phyloP scores from a whole-genome alignment of 2,113 vertebrate genomes.

The Desmodus rotundus region DNA sequence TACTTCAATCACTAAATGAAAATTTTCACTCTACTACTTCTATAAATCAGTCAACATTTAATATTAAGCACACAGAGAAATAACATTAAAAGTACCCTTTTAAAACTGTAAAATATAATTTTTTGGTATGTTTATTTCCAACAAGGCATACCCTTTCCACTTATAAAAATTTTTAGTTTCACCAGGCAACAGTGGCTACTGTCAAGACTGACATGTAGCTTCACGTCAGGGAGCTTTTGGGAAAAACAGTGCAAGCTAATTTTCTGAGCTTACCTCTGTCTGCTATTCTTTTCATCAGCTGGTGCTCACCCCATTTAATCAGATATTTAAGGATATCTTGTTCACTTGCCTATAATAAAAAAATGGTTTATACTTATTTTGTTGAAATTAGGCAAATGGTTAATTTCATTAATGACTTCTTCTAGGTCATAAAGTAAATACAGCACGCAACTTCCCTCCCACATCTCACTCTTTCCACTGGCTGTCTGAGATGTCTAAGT shows the following conservation, averaged over 20 bases:
- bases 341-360: conserved; percentile 92
- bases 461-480: neutral
- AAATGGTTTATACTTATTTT: conserved; percentile 42
- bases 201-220: neutral
- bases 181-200: neutral
- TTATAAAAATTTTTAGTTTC: neutral
- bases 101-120: neutral
- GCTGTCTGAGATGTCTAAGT: neutral
- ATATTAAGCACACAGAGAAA: neutral
- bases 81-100: neutral
- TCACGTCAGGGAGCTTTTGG: neutral
- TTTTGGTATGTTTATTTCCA: neutral
- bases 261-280: conserved; percentile 91
- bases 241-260: neutral
- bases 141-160: neutral
- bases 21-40: neutral
- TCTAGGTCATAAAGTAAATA: neutral
- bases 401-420: conserved; percentile 6
- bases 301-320: conserved; percentile 98
- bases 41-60: neutral
- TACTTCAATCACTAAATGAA: neutral
- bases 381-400: conserved; percentile 1
- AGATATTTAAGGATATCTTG: conserved; percentile 99
- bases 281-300: conserved; percentile 98
- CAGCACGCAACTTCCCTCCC: neutral